These are phyloP conservation scores for Drosophila arizonae DNA, from an alignment of 1,140 invertebrate species.

Conservation along the genomic window DNA sequence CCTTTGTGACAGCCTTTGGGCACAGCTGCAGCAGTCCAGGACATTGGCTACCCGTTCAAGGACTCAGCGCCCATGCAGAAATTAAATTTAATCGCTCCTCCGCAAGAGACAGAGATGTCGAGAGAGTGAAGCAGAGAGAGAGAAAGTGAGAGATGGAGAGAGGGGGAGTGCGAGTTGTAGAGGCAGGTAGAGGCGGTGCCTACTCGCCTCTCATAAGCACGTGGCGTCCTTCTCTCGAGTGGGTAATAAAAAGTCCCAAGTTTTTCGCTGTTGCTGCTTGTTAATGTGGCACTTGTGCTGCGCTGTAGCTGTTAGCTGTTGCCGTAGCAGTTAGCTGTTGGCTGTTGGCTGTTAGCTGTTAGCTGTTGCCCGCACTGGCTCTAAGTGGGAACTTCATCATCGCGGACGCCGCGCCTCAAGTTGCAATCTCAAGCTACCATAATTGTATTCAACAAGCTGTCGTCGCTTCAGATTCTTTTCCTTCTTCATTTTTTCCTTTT, in stretches of 20 bases:
- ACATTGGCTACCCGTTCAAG: constrained; percentile 46
- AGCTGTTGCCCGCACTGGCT: constrained; percentile 53
- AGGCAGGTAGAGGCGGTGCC: no score
- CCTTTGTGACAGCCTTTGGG: constrained; percentile 64
- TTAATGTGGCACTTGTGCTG: constrained; percentile 56
- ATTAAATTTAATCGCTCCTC: constrained; percentile 75
- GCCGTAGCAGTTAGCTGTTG: constrained; percentile 51
- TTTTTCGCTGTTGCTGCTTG: constrained; percentile 55
- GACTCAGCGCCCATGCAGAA: constrained; percentile 56
- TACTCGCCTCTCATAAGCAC: background rate
- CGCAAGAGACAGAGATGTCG: background rate
- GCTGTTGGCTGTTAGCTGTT: constrained; percentile 37
- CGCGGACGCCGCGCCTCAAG: constrained; percentile 49
- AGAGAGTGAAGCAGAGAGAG: no score
- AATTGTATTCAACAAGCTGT: constrained; percentile 81
- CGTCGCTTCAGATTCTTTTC: constrained; percentile 59
- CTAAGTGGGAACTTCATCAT: constrained; percentile 78
- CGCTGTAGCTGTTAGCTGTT: constrained; percentile 30
- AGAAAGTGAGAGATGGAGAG: no score
- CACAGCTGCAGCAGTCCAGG: constrained; percentile 54
- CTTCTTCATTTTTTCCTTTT: background rate
- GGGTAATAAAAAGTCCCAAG: constrained; percentile 73
- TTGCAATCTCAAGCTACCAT: constrained; percentile 69
- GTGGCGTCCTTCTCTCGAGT: constrained; percentile 32
- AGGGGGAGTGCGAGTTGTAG: no score